Conservation (phyloP, 2,113 vertebrate species). For the Fulmarus glacialis region DNA sequence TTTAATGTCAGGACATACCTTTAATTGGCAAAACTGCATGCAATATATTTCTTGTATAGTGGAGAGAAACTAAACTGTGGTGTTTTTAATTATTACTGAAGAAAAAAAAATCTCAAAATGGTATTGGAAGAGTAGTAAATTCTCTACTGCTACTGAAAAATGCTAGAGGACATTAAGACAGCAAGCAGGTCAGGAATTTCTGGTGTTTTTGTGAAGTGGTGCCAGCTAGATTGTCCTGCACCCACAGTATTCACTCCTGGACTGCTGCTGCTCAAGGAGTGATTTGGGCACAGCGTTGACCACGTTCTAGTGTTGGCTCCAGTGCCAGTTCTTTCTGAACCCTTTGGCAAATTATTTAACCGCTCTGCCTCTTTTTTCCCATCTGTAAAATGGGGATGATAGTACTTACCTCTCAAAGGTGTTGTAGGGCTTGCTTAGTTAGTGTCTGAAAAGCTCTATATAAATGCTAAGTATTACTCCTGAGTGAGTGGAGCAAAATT, state of each 20-base stretch:
- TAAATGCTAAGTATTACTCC: slow-evolving; percentile 38
- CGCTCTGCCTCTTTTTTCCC: slow-evolving; percentile 59
- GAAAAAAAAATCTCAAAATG: not conserved
- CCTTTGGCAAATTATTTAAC: slow-evolving; percentile 35
- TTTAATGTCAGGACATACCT: slow-evolving; percentile 43
- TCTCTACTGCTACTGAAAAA: slow-evolving; percentile 29
- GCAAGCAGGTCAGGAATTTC: slow-evolving; percentile 44
- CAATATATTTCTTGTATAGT: slow-evolving; percentile 23
- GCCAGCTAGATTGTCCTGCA: slow-evolving; percentile 24
- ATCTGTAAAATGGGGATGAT: slow-evolving; percentile 49
- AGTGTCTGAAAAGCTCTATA: slow-evolving; percentile 15
- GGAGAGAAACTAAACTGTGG: slow-evolving; percentile 53
- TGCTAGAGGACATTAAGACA: slow-evolving; percentile 1
- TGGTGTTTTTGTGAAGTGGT: slow-evolving; percentile 25
- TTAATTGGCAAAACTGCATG: slow-evolving; percentile 54
- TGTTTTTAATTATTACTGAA: slow-evolving; percentile 23
- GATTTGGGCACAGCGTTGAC: not conserved
- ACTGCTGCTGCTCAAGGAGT: not conserved
- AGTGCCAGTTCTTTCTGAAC: not conserved
- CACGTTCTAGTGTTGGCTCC: not conserved
- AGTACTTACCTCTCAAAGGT: not conserved
- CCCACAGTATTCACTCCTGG: slow-evolving; percentile 32
- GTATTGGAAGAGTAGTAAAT: slow-evolving; percentile 8
- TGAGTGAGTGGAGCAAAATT: slow-evolving; percentile 48
- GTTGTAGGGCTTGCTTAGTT: not conserved